A percentile compares a stretch with the other conserved stretches of the same genome.
Evolutionary conservation across 2,113 vertebrate species (phyloP).

Genomic region (Albula glossodonta): DNA sequence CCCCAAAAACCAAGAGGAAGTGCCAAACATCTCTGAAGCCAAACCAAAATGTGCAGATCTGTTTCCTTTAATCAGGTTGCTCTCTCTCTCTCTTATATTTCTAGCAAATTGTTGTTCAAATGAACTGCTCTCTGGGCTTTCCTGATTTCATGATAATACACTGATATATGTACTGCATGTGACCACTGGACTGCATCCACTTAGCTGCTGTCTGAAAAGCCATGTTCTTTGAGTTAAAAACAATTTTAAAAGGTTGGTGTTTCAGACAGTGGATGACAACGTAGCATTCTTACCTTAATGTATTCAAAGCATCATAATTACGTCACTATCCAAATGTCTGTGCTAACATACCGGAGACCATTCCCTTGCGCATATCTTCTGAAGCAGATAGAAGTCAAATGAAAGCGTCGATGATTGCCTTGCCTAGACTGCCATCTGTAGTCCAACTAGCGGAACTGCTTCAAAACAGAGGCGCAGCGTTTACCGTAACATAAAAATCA

Average conservation of each 20-base stretch:
- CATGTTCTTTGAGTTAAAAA: not conserved
- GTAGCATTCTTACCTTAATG: not conserved
- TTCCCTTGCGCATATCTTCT: not conserved
- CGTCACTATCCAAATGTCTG: not conserved
- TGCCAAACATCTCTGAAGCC: no score
- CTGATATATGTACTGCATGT: not conserved
- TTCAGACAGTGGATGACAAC: not conserved
- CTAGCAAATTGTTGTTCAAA: not conserved
- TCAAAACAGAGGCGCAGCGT: not conserved
- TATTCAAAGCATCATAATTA: not conserved
- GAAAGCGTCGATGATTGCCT: not conserved
- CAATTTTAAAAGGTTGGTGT: not conserved
- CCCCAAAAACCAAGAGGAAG: not conserved
- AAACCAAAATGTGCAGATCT: not conserved
- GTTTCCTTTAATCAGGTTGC: no score
- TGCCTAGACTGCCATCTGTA: conserved; percentile 14
- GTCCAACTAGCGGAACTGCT: not conserved
- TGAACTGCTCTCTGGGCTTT: not conserved
- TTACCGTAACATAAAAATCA: no score
- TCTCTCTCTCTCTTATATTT: no score
- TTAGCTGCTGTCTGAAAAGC: not conserved
- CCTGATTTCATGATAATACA: not conserved
- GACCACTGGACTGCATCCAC: not conserved
- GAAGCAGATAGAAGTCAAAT: not conserved
- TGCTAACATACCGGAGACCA: no score